Conservation (phyloP, 64 coral and sea anemone genomes). For the Acropora tenuis region DNA sequence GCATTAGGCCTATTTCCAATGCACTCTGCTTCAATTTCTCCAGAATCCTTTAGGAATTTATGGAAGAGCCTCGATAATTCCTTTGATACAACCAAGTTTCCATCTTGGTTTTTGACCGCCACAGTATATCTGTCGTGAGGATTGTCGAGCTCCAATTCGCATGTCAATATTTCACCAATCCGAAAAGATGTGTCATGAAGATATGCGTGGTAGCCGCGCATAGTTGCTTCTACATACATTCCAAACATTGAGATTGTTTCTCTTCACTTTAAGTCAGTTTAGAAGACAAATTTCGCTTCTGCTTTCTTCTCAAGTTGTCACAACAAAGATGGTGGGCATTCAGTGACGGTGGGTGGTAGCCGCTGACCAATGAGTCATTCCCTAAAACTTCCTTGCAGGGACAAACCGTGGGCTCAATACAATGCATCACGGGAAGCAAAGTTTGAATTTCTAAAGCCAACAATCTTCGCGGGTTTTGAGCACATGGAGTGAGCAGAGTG, state of each 20-base stretch:
- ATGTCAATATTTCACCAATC: constrained; percentile 64
- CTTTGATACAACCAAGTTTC: constrained; percentile 56
- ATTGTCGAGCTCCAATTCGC: constrained; percentile 71
- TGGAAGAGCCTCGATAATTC: constrained; percentile 68
- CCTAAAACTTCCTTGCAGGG: constrained; percentile 25
- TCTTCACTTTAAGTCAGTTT: constrained; percentile 38
- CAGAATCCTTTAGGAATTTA: constrained; percentile 53
- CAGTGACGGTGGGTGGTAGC: constrained; percentile 1
- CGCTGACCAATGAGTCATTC: constrained; percentile 41
- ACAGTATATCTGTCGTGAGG: constrained; percentile 69
- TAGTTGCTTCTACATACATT: constrained; percentile 51
- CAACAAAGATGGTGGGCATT: constrained; percentile 36
- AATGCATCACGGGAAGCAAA: constrained; percentile 19
- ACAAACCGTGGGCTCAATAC: constrained; percentile 60
- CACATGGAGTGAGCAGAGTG: constrained; percentile 7
- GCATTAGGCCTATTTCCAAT: constrained; percentile 59
- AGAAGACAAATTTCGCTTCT: constrained; percentile 46
- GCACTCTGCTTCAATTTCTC: constrained; percentile 52
- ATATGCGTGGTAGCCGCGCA: constrained; percentile 62
- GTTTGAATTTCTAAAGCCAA: constrained; percentile 56
- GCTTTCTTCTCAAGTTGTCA: background rate
- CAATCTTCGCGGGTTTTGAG: constrained; percentile 21
- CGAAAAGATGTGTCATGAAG: constrained; percentile 64
- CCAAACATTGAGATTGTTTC: constrained; percentile 37
- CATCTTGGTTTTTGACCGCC: constrained; percentile 63